Percentiles rank a stretch among this genome's conserved stretches.
phyloP scores from a whole-genome alignment of 2,888 invertebrate genomes.

The Ochropleura leucogaster region DNA sequence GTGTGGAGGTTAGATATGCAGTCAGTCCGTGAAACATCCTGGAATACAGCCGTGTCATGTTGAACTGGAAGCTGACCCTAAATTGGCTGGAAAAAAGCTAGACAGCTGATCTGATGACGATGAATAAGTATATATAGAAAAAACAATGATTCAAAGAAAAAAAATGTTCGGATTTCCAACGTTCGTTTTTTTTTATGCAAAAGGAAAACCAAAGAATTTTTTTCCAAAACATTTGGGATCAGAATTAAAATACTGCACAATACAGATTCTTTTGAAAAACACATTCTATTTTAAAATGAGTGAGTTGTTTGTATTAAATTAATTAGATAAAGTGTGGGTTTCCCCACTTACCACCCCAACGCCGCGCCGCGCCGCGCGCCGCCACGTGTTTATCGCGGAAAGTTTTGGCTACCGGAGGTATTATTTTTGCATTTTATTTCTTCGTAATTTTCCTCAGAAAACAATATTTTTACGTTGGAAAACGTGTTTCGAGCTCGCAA shows the following conservation, averaged over 20 bases:
- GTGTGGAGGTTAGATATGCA: not conserved
- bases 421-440: slow-evolving; percentile 29
- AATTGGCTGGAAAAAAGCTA: not conserved
- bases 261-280: not conserved
- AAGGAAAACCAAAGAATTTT: too few species aligned
- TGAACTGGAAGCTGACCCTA: not conserved
- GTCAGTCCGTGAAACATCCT: not conserved
- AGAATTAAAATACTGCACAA: not conserved
- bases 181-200: not conserved
- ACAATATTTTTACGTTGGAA: slow-evolving; percentile 25
- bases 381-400: slow-evolving; percentile 28
- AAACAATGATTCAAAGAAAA: not conserved
- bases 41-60: not conserved
- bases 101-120: not conserved
- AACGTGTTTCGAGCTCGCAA: not conserved
- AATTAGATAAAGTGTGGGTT: not conserved
- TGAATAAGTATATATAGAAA: too few species aligned
- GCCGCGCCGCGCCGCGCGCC: not conserved
- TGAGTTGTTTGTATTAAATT: not conserved
- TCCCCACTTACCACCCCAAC: too few species aligned
- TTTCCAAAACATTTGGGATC: too few species aligned
- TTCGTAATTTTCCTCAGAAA: not conserved
- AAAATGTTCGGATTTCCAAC: not conserved
- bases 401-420: slow-evolving; percentile 5
- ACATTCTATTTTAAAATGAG: not conserved